phyloP scores from a whole-genome alignment of 2,797 vertebrate species.

The Neoniphon sammara region DNA sequence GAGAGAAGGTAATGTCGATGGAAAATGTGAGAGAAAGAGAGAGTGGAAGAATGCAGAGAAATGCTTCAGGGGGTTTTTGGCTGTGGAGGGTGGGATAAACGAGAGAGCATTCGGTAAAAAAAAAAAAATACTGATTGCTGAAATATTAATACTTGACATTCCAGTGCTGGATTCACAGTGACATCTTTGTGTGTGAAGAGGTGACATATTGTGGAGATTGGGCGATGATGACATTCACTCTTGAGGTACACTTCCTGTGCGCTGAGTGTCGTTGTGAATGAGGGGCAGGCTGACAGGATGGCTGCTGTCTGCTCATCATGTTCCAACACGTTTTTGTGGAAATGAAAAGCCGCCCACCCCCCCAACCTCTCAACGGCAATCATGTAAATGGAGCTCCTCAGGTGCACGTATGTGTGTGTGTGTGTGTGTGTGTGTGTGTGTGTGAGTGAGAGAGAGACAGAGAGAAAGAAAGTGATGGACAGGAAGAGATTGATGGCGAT shows the following conservation, averaged over 20 bases:
- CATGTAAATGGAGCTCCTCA: constrained; percentile 23
- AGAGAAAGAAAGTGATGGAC: not conserved
- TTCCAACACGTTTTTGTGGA: constrained; percentile 54
- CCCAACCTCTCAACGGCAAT: constrained; percentile 13
- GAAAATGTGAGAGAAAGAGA: not conserved
- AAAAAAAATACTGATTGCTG: constrained; percentile 44
- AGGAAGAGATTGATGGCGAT: not conserved
- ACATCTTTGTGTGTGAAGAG: constrained; percentile 58
- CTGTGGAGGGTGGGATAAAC: not conserved
- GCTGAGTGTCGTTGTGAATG: constrained; percentile 58
- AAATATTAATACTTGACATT: constrained; percentile 71
- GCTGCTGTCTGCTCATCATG: constrained; percentile 40
- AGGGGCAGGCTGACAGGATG: constrained; percentile 32
- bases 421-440: constrained; percentile 4
- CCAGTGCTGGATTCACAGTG: constrained; percentile 53
- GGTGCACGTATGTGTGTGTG: not conserved
- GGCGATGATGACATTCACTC: constrained; percentile 60
- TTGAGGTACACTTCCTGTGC: constrained; percentile 58
- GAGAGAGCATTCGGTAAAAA: constrained; percentile 14
- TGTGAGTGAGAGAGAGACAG: too few species aligned
- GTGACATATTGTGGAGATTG: constrained; percentile 61
- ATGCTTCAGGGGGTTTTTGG: constrained; percentile 7
- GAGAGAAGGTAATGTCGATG: constrained; percentile 1
- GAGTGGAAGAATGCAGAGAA: not conserved
- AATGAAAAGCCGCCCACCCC: constrained; percentile 50